Conservation (phyloP, 1,140 invertebrate species). For the Achroia grisella region DNA sequence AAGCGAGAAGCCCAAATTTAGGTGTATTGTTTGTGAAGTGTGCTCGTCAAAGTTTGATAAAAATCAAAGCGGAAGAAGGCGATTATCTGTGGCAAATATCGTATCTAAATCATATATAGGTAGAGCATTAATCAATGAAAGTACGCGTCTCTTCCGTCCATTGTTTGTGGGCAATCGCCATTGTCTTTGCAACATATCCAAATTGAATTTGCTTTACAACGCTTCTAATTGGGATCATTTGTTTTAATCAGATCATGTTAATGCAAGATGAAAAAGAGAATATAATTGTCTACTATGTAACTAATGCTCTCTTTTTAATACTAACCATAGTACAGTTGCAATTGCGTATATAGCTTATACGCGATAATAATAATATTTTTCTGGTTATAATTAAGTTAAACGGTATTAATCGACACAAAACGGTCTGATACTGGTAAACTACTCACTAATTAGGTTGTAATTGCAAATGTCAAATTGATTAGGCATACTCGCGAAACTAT, state of each 20-base stretch:
- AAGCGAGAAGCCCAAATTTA: slow-evolving; percentile 19
- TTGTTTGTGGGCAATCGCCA: slow-evolving; percentile 37
- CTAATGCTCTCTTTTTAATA: too few species aligned
- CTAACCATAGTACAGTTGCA: too few species aligned
- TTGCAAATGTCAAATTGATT: too few species aligned
- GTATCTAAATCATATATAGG: slow-evolving; percentile 26
- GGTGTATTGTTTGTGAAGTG: slow-evolving; percentile 6
- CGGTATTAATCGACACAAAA: too few species aligned
- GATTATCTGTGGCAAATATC: slow-evolving; percentile 44
- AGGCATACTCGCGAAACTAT: too few species aligned
- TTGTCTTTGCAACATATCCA: slow-evolving; percentile 31
- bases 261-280: too few species aligned
- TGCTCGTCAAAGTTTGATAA: slow-evolving; percentile 18
- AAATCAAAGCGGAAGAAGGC: slow-evolving; percentile 31
- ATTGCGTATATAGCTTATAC: too few species aligned
- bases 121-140: slow-evolving; percentile 33
- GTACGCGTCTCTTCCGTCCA: slow-evolving; percentile 47
- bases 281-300: too few species aligned
- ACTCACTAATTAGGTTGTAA: too few species aligned
- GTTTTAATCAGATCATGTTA: not conserved
- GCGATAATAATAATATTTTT: too few species aligned
- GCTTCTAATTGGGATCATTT: slow-evolving; percentile 6
- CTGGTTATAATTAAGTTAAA: too few species aligned
- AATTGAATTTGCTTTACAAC: slow-evolving; percentile 13
- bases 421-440: too few species aligned